Conservation (phyloP, 2,113 vertebrate species). For the Myiagra hebetior region DNA sequence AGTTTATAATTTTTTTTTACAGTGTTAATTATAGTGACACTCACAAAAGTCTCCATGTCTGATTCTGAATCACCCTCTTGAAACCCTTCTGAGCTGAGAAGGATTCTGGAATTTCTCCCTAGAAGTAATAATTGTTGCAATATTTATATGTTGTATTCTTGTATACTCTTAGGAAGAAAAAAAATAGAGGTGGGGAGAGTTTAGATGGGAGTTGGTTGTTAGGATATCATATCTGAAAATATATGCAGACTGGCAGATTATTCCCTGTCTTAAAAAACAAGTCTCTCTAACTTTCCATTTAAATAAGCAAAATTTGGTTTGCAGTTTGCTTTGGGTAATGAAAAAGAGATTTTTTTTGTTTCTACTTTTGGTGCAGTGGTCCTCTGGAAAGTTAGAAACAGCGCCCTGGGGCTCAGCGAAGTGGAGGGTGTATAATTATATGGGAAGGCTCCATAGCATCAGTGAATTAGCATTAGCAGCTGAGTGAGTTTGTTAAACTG, state of each 20-base stretch:
- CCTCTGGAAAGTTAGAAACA: conserved; percentile 52
- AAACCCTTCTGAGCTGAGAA: not conserved
- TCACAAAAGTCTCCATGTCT: not conserved
- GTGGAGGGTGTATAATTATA: conserved; percentile 37
- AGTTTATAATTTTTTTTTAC: not conserved
- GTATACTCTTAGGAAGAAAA: not conserved
- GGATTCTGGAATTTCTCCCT: not conserved
- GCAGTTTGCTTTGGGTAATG: not conserved
- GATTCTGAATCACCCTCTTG: not conserved
- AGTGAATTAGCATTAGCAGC: conserved; percentile 35
- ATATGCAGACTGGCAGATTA: not conserved
- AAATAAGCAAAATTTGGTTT: not conserved
- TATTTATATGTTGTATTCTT: not conserved
- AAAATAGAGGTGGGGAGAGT: not conserved
- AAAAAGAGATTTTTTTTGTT: not conserved
- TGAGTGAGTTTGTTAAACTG: conserved; percentile 35
- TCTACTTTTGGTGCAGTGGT: conserved; percentile 1
- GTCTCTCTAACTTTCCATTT: not conserved
- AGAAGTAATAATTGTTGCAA: not conserved
- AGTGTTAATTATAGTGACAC: not conserved
- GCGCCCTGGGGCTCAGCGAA: not conserved
- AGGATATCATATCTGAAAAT: not conserved
- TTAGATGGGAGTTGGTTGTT: not conserved
- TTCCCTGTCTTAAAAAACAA: conserved; percentile 2
- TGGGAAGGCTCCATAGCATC: conserved; percentile 16